Percentiles rank a stretch among this genome's conserved stretches.
phyloP scores from a whole-genome alignment of 2,888 invertebrate genomes.

The Protophormia terraenovae region DNA sequence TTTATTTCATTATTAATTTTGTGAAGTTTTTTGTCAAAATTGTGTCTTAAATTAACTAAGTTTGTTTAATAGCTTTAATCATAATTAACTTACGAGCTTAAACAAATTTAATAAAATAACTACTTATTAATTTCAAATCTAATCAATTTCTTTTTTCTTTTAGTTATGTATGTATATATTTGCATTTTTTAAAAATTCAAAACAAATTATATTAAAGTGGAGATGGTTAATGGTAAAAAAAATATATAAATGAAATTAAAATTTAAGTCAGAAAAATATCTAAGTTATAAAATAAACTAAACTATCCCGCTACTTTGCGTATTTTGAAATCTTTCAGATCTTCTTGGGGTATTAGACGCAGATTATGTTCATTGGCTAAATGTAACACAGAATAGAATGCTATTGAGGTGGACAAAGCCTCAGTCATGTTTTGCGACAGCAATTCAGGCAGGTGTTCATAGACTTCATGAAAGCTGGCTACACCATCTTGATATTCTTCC shows the following conservation, averaged over 20 bases:
- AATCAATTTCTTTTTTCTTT: neutral
- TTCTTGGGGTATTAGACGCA: constrained; percentile 83
- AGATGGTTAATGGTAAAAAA: constrained; percentile 9
- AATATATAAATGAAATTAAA: neutral
- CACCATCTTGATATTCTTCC: constrained; percentile 79
- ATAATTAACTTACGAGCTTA: constrained; percentile 39
- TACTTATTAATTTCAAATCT: constrained; percentile 51
- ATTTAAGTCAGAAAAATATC: neutral
- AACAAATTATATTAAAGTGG: constrained; percentile 56
- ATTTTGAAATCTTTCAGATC: constrained; percentile 83
- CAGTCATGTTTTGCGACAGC: constrained; percentile 85
- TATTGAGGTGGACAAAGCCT: constrained; percentile 89
- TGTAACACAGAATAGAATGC: constrained; percentile 91
- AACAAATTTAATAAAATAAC: constrained; percentile 45
- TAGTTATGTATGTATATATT: constrained; percentile 36
- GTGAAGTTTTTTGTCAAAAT: constrained; percentile 1
- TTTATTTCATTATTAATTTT: constrained; percentile 6
- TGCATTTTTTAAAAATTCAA: constrained; percentile 47
- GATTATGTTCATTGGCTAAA: constrained; percentile 90
- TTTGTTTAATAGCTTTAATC: neutral
- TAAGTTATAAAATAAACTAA: neutral
- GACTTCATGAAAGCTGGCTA: constrained; percentile 83
- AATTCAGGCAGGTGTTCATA: constrained; percentile 84
- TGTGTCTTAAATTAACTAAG: constrained; percentile 5
- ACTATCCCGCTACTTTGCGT: constrained; percentile 74